Conservation (phyloP, 2,113 vertebrate species). For the Bungarus multicinctus region DNA sequence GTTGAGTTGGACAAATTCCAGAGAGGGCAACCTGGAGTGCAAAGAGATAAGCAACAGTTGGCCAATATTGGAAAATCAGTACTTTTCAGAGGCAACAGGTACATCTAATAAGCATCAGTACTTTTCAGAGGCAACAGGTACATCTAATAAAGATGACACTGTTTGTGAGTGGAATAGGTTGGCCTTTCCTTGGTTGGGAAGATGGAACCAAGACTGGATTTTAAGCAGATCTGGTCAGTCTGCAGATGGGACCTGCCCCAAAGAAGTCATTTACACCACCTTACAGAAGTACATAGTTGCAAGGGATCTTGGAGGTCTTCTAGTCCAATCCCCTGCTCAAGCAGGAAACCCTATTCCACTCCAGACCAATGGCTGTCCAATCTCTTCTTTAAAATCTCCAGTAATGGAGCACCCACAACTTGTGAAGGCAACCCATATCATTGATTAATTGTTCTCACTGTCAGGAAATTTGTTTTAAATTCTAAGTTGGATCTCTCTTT, state of each 20-base stretch:
- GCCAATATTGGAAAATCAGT: not conserved
- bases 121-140: not conserved
- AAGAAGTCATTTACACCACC: not conserved
- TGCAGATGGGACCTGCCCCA: not conserved
- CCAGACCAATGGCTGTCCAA: not conserved
- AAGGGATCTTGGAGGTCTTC: not conserved
- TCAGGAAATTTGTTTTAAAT: not conserved
- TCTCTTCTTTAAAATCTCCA: not conserved
- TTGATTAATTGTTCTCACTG: not conserved
- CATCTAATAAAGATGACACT: not conserved
- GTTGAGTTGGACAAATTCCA: not conserved
- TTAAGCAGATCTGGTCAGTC: not conserved
- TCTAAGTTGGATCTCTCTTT: too few species aligned
- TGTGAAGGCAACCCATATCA: too few species aligned
- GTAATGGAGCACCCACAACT: too few species aligned
- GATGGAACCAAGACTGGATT: not conserved
- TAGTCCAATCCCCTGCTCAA: too few species aligned
- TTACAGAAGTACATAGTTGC: not conserved
- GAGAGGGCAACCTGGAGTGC: not conserved
- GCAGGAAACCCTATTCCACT: too few species aligned
- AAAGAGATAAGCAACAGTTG: not conserved
- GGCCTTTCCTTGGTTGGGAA: not conserved
- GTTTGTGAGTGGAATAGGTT: not conserved
- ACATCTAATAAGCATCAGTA: too few species aligned
- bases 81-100: not conserved